Evolutionary conservation across 2,888 invertebrate species (phyloP), one percentile per base, ranked within the genome.

Genomic region (Macrosiphum euphorbiae): DNA sequence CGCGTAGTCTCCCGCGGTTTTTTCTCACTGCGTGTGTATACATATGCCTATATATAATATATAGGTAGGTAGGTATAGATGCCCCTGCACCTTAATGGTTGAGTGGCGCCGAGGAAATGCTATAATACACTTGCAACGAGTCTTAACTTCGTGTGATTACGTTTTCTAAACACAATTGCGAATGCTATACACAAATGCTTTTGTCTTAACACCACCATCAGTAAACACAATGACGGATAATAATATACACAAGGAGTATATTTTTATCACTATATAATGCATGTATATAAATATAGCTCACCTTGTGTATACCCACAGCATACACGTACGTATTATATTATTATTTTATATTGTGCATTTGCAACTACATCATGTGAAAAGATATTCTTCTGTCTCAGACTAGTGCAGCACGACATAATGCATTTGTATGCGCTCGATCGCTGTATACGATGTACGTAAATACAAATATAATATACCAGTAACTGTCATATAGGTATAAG

Each of bases 71-170:
- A 78, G 78, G 61, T 61, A 58, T n/a, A 78, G 78, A 3, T 78
- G 20, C 35, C 78, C 35, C 35, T 78, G 78, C 78, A 78, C 78
- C 78, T 91, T 91, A 88, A 91, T 78, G 91, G 91, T 91, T 78
- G 91, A 91, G 50, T 91, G 78, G 90, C 88, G 55, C 26, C 41
- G 88, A n/a, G 26, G 88, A 41, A 58, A 88, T 28, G 52, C 26
- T 52, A 52, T 26, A 58, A 26, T 41, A 78, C 50, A 41, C 88
- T 55, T 41, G 88, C 88, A 58, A 41, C 41, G 55, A 88, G 88
- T 88, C 58, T 88, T 88, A 41, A 88, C 55, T 88, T 88, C 55
- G 35, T 88, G 55, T 88, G 88, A 88, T 88, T 88, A 88, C 55
- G 88, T 88, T 88, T 88, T 88, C 88, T 26, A 55, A 88, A 88